Percentiles rank a stretch among this genome's conserved stretches.
Conservation (phyloP, 2,888 invertebrate genomes). For the Rhagophthalmus giganteus region DNA sequence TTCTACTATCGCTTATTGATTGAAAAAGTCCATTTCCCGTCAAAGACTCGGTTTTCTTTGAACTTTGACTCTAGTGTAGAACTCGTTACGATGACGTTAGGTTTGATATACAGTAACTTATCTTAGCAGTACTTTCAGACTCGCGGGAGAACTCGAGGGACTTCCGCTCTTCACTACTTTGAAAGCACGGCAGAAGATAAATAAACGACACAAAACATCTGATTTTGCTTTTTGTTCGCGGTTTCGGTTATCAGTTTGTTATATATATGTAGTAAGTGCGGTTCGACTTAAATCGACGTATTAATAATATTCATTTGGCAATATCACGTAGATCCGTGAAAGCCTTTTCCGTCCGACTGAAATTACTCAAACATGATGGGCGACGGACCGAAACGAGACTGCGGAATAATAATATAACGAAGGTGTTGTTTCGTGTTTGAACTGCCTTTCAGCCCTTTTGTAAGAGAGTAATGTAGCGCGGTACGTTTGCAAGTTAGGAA, state of each 20-base stretch:
- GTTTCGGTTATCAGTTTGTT: slow-evolving; percentile 8
- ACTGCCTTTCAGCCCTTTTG: slow-evolving; percentile 44
- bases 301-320: slow-evolving; percentile 20
- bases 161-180: slow-evolving; percentile 22
- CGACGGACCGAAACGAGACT: slow-evolving; percentile 36
- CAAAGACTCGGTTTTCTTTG: slow-evolving; percentile 44
- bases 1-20: slow-evolving; percentile 43
- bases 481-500: slow-evolving; percentile 41
- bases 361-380: slow-evolving; percentile 38
- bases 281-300: background rate
- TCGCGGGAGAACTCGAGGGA: slow-evolving; percentile 22
- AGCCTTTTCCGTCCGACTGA: slow-evolving; percentile 11
- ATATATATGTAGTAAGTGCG: background rate
- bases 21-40: slow-evolving; percentile 48
- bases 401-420: slow-evolving; percentile 40
- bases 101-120: slow-evolving; percentile 33
- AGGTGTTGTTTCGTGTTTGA: slow-evolving; percentile 43
- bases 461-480: slow-evolving; percentile 47
- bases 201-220: slow-evolving; percentile 19
- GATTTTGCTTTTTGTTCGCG: slow-evolving; percentile 12
- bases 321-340: background rate
- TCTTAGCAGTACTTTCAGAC: slow-evolving; percentile 29
- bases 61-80: slow-evolving; percentile 40
- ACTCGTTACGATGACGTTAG: slow-evolving; percentile 42
- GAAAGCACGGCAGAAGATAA: slow-evolving; percentile 18